Percentiles rank a stretch among this genome's conserved stretches.
These are phyloP conservation scores for Vanessa tameamea DNA, from an alignment of 1,140 invertebrate species.

Conservation along the genomic window DNA sequence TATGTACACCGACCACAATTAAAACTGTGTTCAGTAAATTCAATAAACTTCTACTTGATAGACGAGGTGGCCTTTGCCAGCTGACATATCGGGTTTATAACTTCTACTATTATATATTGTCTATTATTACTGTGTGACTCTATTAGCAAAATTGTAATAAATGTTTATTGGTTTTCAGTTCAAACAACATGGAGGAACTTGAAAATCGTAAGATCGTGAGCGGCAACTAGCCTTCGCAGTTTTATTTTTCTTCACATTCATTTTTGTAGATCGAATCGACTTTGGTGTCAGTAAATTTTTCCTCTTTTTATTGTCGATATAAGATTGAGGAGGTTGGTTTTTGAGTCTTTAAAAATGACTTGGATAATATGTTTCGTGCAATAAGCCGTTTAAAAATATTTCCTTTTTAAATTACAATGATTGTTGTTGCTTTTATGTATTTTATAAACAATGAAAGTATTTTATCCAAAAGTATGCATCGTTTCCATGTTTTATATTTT, in stretches of 20 bases:
- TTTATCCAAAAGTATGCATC: conserved; percentile 18
- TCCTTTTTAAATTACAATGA: neutral
- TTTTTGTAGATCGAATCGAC: neutral
- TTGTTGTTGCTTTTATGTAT: conserved; percentile 6
- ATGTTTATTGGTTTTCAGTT: conserved; percentile 51
- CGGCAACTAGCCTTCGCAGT: conserved; percentile 65
- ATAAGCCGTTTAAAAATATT: neutral
- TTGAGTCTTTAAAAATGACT: conserved; percentile 8
- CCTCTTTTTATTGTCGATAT: neutral
- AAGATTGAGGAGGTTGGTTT: neutral
- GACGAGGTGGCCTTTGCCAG: too few species aligned
- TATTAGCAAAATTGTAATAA: too few species aligned
- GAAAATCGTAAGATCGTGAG: conserved; percentile 76
- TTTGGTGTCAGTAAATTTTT: neutral
- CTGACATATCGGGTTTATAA: too few species aligned
- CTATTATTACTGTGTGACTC: too few species aligned
- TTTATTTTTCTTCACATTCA: neutral
- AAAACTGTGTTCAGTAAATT: too few species aligned
- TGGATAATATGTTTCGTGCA: neutral
- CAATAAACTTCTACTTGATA: too few species aligned
- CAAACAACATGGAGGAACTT: conserved; percentile 74
- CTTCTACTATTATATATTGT: too few species aligned
- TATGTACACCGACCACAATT: too few species aligned
- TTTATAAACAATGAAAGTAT: conserved; percentile 9
- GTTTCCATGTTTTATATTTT: conserved; percentile 2